Base-by-base conservation (phyloP, 2,113 vertebrate genomes). In the Syngnathus scovelli region DNA sequence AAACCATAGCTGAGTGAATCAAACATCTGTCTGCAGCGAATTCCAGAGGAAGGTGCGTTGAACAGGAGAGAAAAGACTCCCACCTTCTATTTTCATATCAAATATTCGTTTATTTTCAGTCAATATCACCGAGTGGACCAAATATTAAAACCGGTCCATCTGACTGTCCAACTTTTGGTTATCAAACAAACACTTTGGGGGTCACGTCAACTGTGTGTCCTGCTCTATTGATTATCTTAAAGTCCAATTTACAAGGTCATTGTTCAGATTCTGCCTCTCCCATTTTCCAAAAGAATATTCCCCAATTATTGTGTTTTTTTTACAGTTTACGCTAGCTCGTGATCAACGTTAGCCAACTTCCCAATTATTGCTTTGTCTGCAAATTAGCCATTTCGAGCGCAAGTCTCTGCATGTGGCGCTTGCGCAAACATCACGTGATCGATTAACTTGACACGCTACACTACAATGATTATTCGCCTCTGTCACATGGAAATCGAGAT, bases 41-140 rank as follows among this genome's bases (percentile, higher is more conserved):
- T 62, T 62, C 61, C 39, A 62, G n/a, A 62, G 39, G 61, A 62
- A 62, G 61, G 61, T 43, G 39, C 41, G 61, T 21, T 44, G n/a
- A 62, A 38, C 5, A 38, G 59, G 59, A 61, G 37, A 10, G 38
- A n/a, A 39, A 39, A 12, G 9, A 41, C 38, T 39, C 59, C 61
- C 61, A 12, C 39, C 39, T 13, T 15, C 39, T 39, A 18, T 41
- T 33, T 62, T 23, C 61, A 15, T 62, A 41, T 61, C n/a, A 39
- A 19, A 18, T 38, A 38, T 33, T 33, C 1, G 27, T 33, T 33
- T 33, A 33, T 33, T 33, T 33, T 33, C 27, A 33, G 27, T 33
- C 27, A 33, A 3, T 33, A 3, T 33, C 27, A 33, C 27, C 27
- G 41, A 43, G 10, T 46, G 11, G 15, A 46, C 13, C 5, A 3